Base-by-base conservation (phyloP, 2,113 vertebrate genomes). In the Boulengeromyrus knoepffleri region DNA sequence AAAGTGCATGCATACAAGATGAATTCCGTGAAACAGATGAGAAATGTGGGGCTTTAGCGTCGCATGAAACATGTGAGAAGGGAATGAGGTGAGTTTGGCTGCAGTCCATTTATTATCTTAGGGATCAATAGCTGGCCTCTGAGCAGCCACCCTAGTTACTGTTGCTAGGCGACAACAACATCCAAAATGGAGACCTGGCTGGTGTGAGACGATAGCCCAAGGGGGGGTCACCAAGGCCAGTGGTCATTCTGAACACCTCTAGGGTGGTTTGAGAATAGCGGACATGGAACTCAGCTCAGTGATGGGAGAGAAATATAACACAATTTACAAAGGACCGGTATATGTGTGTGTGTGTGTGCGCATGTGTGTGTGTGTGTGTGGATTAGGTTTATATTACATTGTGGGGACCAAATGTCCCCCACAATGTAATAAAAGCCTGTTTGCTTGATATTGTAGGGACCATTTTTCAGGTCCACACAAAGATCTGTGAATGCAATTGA, bases 151-250 rank as follows among this genome's bases (percentile, higher is more conserved):
- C 95, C 93, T 96, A 95, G 94, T 95, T 94, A 94, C 77, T 86
- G 96, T 97, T 97, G 96, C 96, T 97, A 97, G 96, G 96, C 95
- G 95, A 97, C 96, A 92, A 93, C 94, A 95, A 93, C 95, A 94
- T 96, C 96, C 96, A 96, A 95, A 95, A 96, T 97, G 95, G 95
- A 96, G 95, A 95, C 94, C 66, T 88, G 93, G 94, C 94, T 95
- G 95, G 95, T 95, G 95, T 95, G 95, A 95, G 95, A 94, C 94
- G 94, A 95, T 94, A 95, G 94, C 94, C 92, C 94, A 93, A 93
- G 94, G 90, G 88, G 80, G 52, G 90, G 89, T 90, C 96, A 96
- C 91, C 4, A 83, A 93, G 94, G 94, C 93, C 93, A 96, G 94
- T 94, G 96, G 96, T 96, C 96, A 96, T 94, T 96, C 94, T 94